Evolutionary conservation across 30 jellyfish, hydroid and myxozoan genomes (phyloP).

Genomic region (Aurelia sp.): DNA sequence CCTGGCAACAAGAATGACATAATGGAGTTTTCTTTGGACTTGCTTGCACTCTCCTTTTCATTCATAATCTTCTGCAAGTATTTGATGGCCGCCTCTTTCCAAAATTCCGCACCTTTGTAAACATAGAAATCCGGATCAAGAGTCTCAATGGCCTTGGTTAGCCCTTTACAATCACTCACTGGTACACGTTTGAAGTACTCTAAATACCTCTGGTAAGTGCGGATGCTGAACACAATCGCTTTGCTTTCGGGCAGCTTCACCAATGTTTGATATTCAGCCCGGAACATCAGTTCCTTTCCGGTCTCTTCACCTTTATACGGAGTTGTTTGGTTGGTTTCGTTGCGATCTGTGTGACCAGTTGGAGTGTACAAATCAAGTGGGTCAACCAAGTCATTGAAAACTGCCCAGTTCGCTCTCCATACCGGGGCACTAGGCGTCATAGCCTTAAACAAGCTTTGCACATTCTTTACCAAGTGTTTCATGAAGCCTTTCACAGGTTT

Average conservation of each 20-base stretch:
- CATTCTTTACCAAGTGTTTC: constrained; percentile 68
- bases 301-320: constrained; percentile 76
- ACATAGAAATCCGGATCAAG: constrained; percentile 59
- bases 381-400: constrained; percentile 71
- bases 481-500: constrained; percentile 80
- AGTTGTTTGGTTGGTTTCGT: constrained; percentile 57
- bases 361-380: constrained; percentile 83
- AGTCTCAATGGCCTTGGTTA: constrained; percentile 72
- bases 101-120: constrained; percentile 86
- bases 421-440: constrained; percentile 81
- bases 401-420: constrained; percentile 96
- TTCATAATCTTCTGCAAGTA: constrained; percentile 30
- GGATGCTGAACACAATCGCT: constrained; percentile 82
- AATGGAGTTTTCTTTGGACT: constrained; percentile 1
- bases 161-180: constrained; percentile 53
- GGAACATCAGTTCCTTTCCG: constrained; percentile 72
- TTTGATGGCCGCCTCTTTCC: constrained; percentile 91
- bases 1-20: neutral
- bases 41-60: neutral
- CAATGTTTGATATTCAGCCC: constrained; percentile 88
- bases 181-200: constrained; percentile 72
- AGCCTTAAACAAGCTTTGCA: constrained; percentile 61
- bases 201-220: constrained; percentile 85
- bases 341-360: constrained; percentile 64
- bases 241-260: constrained; percentile 81